A percentile compares a stretch with the other conserved stretches of the same genome.
Conservation (phyloP, 1,140 invertebrate genomes). For the Monomorium pharaonis region DNA sequence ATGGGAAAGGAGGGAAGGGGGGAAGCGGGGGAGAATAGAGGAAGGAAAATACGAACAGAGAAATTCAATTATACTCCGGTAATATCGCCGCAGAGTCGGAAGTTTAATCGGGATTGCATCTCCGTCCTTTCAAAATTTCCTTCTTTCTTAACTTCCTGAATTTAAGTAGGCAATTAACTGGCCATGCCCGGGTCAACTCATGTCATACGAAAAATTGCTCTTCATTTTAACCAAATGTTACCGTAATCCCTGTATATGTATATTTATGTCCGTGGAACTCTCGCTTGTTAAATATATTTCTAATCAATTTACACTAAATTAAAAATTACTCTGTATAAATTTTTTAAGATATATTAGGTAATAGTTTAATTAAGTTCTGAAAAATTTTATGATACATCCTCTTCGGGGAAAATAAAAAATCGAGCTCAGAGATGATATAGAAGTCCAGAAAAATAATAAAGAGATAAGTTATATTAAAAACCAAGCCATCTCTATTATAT, state of each 20-base stretch:
- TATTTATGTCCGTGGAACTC: neutral
- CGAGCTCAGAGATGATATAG: neutral
- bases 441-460: neutral
- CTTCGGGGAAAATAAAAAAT: neutral
- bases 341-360: neutral
- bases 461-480: neutral
- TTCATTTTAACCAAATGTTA: conserved; percentile 7
- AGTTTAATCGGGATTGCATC: conserved; percentile 63
- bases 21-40: neutral
- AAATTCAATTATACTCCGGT: conserved; percentile 54
- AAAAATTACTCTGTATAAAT: neutral
- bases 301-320: neutral
- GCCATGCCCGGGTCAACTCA: conserved; percentile 3
- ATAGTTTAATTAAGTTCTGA: neutral
- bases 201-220: conserved; percentile 28
- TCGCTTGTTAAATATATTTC: neutral
- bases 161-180: conserved; percentile 61
- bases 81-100: conserved; percentile 60
- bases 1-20: neutral
- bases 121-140: conserved; percentile 47
- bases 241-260: neutral
- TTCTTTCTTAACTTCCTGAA: conserved; percentile 49
- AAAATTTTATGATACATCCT: neutral
- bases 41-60: conserved; percentile 24
- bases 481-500: neutral